A percentile compares a stretch with the other conserved stretches of the same genome.
phyloP scores from a whole-genome alignment of 2,797 vertebrate species.

The Momotus momota region DNA sequence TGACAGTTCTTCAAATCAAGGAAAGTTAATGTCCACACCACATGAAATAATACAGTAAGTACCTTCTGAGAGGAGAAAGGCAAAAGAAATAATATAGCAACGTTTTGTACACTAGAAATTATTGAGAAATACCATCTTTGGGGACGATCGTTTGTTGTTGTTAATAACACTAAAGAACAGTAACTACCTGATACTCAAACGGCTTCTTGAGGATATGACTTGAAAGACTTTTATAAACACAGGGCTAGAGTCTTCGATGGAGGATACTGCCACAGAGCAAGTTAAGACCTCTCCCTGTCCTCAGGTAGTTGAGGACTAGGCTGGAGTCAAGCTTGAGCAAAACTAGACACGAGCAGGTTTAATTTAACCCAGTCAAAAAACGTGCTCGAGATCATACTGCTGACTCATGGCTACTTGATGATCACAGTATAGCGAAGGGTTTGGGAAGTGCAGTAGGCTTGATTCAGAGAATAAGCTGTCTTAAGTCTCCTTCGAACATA shows the following conservation, averaged over 20 bases:
- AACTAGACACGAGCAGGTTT: neutral
- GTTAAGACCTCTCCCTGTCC: neutral
- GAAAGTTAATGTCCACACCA: neutral
- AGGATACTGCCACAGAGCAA: neutral
- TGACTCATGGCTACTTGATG: neutral
- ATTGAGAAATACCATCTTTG: neutral
- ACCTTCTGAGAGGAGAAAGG: neutral
- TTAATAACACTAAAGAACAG: neutral
- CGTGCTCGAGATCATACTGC: neutral
- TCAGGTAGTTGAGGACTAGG: neutral
- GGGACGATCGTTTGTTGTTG: neutral
- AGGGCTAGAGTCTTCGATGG: neutral
- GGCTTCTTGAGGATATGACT: neutral
- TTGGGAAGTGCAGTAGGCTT: neutral
- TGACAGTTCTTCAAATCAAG: neutral
- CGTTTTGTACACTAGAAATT: neutral
- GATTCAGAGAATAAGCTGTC: neutral
- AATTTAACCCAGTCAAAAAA: neutral
- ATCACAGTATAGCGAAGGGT: neutral
- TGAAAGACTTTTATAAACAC: neutral
- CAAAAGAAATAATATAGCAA: neutral
- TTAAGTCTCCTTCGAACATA: neutral
- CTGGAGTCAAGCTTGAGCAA: neutral
- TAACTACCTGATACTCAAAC: neutral
- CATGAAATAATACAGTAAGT: neutral